Percentiles rank a stretch among this genome's conserved stretches.
Evolutionary conservation across 1,140 invertebrate genomes (phyloP).

Genomic region (Antheraea mylitta): DNA sequence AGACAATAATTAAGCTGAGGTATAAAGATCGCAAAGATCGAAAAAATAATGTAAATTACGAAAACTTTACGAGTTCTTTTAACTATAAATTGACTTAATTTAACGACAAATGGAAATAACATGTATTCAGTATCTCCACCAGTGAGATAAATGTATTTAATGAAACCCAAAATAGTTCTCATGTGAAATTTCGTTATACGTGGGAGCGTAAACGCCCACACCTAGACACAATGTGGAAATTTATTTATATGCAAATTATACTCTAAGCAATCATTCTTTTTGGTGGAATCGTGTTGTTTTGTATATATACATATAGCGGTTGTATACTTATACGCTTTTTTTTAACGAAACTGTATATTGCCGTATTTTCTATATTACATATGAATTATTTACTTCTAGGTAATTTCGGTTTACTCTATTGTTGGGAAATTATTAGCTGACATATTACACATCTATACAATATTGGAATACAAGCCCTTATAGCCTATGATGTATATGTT

Average conservation of each 20-base stretch:
- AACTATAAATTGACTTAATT: background rate
- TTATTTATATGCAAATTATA: conserved; percentile 4
- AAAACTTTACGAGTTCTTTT: background rate
- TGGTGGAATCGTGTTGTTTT: background rate
- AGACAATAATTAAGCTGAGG: too few species aligned
- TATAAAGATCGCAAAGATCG: too few species aligned
- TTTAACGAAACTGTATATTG: background rate
- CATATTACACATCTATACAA: too few species aligned
- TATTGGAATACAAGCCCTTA: too few species aligned
- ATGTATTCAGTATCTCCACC: background rate
- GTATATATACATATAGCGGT: background rate
- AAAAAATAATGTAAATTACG: too few species aligned
- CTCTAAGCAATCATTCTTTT: background rate
- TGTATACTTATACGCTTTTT: background rate
- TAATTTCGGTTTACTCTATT: too few species aligned
- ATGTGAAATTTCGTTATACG: background rate
- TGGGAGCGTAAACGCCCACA: background rate
- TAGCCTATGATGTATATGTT: too few species aligned
- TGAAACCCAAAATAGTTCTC: background rate
- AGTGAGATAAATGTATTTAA: background rate
- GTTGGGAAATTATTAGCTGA: too few species aligned
- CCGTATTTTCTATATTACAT: too few species aligned
- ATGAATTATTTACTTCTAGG: too few species aligned
- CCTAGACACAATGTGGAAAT: background rate
- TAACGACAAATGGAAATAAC: background rate